Base-by-base conservation (phyloP, 1,140 invertebrate species). In the Drosophila pruinosa region DNA sequence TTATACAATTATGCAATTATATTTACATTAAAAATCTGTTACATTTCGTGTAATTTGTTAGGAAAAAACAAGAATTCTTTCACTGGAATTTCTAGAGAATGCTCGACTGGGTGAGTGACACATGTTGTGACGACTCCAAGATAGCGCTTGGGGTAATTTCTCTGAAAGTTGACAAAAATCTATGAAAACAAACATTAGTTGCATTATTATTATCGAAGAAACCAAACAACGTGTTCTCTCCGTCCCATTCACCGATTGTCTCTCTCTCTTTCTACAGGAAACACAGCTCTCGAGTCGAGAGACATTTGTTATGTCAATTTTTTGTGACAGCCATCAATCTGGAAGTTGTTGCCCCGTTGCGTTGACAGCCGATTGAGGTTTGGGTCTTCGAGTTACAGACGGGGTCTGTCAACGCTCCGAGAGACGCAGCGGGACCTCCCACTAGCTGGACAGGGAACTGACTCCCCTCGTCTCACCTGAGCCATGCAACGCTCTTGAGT, bases 1-100 rank as follows among this genome's bases (percentile, higher is more conserved):
- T 86, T 86, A 86, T 86, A 69, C 74, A 86, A 86, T 88, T 86
- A 86, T 75, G 86, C 81, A 86, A 88, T 88, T 88, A 88, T 88
- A 86, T 86, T 71, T 78, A 86, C 77, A 86, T 86, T 86, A 88
- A 88, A 86, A 86, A 81, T 86, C 78, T 86, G 81, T 88, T 75
- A 69, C 69, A 72, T 72, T 86, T 21, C 26, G 63, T 41, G 72
- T 77, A 80, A 77, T 80, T 77, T 86, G 61, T 86, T 71, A 59
- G 41, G 38, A 7, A 41, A 65, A 34, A 69, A 43, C 15, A 4
- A 54, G 17, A 54, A 28, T 22, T 24, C 34, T 22, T 85, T 36
- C 8, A 12, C 38, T 36, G 19, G 26, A 45, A 43, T 43, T 76
- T 80, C 62, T 36, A 28, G 53, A 73, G 78, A 81, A 76, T n/a